Percentiles rank a stretch among this genome's conserved stretches.
Evolutionary conservation across 2,797 vertebrate genomes (phyloP).

Genomic region (Dendrocincla tyrannina): DNA sequence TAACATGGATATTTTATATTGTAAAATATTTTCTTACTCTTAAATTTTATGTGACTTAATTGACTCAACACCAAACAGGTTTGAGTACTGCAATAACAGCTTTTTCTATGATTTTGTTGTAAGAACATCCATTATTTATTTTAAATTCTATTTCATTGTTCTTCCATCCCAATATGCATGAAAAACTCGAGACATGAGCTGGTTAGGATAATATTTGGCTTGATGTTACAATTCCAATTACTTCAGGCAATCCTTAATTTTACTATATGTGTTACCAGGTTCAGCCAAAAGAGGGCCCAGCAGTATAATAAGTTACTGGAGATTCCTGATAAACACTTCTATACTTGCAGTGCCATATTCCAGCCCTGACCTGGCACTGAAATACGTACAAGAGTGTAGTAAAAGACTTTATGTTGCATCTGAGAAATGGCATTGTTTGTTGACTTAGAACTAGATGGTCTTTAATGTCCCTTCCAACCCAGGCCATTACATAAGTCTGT

Average conservation of each 20-base stretch:
- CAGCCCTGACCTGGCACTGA: neutral
- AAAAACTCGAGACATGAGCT: neutral
- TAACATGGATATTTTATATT: neutral
- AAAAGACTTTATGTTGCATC: neutral
- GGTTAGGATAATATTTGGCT: neutral
- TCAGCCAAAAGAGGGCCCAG: conserved; percentile 46
- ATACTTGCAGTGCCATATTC: neutral
- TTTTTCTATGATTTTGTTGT: neutral
- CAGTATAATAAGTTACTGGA: neutral
- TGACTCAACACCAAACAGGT: neutral
- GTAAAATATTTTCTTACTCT: neutral
- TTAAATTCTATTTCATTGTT: neutral
- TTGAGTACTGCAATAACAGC: neutral
- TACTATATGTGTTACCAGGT: neutral
- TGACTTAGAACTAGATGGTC: neutral
- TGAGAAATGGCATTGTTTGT: rapidly evolving
- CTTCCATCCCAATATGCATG: rapidly evolving
- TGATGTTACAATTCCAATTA: neutral
- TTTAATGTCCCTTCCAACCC: neutral
- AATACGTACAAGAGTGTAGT: neutral
- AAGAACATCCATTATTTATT: neutral
- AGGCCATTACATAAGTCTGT: rapidly evolving
- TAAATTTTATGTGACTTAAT: neutral
- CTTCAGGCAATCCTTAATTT: neutral
- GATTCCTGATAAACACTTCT: neutral